Base-by-base conservation (phyloP, 2,113 vertebrate genomes). In the Dermatemys mawii region DNA sequence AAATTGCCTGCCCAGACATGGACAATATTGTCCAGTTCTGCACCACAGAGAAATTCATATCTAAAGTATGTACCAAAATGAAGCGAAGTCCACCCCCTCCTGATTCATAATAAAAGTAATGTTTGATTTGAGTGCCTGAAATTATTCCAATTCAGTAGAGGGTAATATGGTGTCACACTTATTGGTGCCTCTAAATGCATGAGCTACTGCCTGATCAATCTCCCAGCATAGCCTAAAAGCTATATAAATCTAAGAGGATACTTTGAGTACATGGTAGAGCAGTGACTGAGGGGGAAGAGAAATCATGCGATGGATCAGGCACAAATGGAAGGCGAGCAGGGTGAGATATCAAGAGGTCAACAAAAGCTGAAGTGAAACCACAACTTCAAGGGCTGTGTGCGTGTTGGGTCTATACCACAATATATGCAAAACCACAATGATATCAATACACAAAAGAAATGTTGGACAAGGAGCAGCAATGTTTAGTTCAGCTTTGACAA, bases 161-260 rank as follows among this genome's bases (percentile, higher is more conserved):
- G 86, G 91, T 35, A 87, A 94, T 24, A 24, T 0, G 27, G 86
- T 44, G 48, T 13, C n/a, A 38, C 24, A 90, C 50, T 67, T 67
- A 95, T 84, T 60, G 91, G 91, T 90, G 95, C 90, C 94, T 95
- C 95, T 91, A 84, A 96, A 95, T 60, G 90, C 91, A 89, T 32
- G 26, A 94, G 82, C 85, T 88, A n/a, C 55, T 32, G 75, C 6
- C 84, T 78, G 90, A 89, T 89, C 88, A 41, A 88, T 83, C 92
- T 84, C 88, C 67, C 84, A 54, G 44, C 1, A 2, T 11, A 49
- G 81, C 67, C 94, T 94, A 90, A 90, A 94, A 97, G 96, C 93
- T 83, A 48, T 4, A 96, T 87, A 94, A 94, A 97, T 91, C 79
- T 88, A 93, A 94, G 41, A 3, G 1, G 80, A 86, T 67, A 76